Evolutionary conservation across 2,888 invertebrate genomes (phyloP).

Genomic region (Chaetogeoica ovagalla): DNA sequence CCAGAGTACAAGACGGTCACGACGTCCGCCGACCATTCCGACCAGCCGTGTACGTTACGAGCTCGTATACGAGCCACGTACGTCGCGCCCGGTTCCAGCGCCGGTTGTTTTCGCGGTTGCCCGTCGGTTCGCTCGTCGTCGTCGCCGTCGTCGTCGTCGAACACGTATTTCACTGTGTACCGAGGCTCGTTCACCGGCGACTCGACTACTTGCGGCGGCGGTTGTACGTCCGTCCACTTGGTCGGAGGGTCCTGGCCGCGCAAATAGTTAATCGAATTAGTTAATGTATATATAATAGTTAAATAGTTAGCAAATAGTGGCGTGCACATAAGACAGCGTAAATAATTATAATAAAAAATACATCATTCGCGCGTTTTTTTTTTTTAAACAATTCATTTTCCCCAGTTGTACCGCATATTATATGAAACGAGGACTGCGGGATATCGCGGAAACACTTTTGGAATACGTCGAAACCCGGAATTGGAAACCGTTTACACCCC

Average conservation of each 20-base stretch:
- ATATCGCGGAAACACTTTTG: no score
- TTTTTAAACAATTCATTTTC: no score
- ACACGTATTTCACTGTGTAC: conserved; percentile 14
- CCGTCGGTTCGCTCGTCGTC: neutral
- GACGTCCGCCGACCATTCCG: conserved; percentile 59
- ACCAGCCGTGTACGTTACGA: conserved; percentile 62
- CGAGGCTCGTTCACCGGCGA: conserved; percentile 14
- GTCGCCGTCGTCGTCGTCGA: neutral
- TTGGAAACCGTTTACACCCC: no score
- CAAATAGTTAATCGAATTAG: no score
- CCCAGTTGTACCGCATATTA: no score
- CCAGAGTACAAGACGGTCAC: conserved; percentile 58
- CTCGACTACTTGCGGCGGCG: conserved; percentile 19
- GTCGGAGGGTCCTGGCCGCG: conserved; percentile 1
- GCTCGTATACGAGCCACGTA: conserved; percentile 62
- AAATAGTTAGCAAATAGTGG: no score
- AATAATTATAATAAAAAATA: no score
- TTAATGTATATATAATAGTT: no score
- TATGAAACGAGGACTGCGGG: no score
- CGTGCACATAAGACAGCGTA: no score
- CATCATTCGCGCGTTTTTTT: no score
- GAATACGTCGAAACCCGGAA: no score
- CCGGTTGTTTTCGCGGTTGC: neutral
- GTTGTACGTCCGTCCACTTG: conserved; percentile 19
- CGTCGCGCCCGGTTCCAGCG: conserved; percentile 55